These are phyloP conservation scores for Cryptophagus acutangulus DNA, from an alignment of 2,888 invertebrate genomes.

Conservation along the genomic window DNA sequence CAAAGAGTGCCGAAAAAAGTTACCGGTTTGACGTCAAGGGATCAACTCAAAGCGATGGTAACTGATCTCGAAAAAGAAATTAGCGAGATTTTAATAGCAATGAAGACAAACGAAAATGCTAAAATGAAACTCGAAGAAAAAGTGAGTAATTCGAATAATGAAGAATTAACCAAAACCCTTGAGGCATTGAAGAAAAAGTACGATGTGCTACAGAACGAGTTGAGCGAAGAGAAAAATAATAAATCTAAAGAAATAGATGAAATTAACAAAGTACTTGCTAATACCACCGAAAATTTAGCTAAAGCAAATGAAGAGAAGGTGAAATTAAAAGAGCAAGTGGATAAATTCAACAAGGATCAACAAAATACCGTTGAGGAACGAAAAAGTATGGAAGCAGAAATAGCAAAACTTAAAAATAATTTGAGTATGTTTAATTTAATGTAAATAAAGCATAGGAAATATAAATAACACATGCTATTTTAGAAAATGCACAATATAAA, in stretches of 20 bases:
- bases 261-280: slow-evolving; percentile 46
- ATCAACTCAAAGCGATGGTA: slow-evolving; percentile 76
- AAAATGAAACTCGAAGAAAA: slow-evolving; percentile 51
- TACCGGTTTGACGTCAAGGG: slow-evolving; percentile 66
- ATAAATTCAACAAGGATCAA: slow-evolving; percentile 50
- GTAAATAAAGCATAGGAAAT: slow-evolving; percentile 7
- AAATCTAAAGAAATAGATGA: slow-evolving; percentile 53
- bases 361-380: slow-evolving; percentile 49
- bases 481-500: slow-evolving; percentile 55
- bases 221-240: slow-evolving; percentile 52
- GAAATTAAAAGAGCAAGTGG: slow-evolving; percentile 50
- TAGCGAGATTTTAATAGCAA: slow-evolving; percentile 60
- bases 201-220: slow-evolving; percentile 51
- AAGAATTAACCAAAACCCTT: slow-evolving; percentile 40
- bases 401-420: slow-evolving; percentile 34
- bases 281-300: slow-evolving; percentile 50
- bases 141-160: slow-evolving; percentile 40
- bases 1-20: slow-evolving; percentile 70
- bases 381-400: slow-evolving; percentile 53
- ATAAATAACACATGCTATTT: slow-evolving; percentile 23
- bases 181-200: slow-evolving; percentile 54
- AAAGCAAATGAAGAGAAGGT: slow-evolving; percentile 60
- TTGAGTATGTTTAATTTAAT: slow-evolving; percentile 31
- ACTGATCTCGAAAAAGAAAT: slow-evolving; percentile 86
- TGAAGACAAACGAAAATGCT: slow-evolving; percentile 56